phyloP scores from a whole-genome alignment of 2,797 vertebrate species.

The Tarsius wallacei region DNA sequence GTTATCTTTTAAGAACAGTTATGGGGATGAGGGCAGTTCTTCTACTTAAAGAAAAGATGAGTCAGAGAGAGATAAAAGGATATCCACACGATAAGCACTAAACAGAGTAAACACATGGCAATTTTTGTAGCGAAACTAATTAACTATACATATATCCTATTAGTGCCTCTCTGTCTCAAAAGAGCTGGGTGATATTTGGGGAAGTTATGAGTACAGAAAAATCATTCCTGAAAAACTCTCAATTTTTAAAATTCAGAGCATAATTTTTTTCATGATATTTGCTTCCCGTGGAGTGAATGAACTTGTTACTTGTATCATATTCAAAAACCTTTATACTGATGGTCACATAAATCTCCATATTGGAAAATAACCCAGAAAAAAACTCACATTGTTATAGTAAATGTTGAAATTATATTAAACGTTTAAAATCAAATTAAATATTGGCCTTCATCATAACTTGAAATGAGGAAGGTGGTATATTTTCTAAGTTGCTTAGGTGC shows the following conservation, averaged over 20 bases:
- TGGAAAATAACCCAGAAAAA: conserved; percentile 52
- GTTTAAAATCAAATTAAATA: conserved; percentile 12
- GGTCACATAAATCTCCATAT: background rate
- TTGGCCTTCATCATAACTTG: conserved; percentile 1
- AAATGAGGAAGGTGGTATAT: background rate
- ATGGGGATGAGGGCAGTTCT: conserved; percentile 55
- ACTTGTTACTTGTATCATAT: background rate
- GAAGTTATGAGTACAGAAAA: background rate
- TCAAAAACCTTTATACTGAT: background rate
- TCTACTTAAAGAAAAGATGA: conserved; percentile 63
- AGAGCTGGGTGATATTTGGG: background rate
- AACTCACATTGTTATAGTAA: background rate
- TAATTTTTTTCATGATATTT: background rate
- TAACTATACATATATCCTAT: background rate
- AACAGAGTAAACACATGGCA: background rate
- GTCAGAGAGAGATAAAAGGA: background rate
- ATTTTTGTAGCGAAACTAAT: background rate
- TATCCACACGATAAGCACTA: background rate
- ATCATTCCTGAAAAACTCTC: background rate
- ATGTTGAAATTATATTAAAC: background rate
- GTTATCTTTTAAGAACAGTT: conserved; percentile 80
- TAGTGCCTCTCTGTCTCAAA: background rate
- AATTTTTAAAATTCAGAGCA: conserved; percentile 47
- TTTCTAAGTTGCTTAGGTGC: conserved; percentile 3
- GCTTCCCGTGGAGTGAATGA: background rate